phyloP scores from a whole-genome alignment of 2,888 invertebrate genomes.

The Lypha dubia region DNA sequence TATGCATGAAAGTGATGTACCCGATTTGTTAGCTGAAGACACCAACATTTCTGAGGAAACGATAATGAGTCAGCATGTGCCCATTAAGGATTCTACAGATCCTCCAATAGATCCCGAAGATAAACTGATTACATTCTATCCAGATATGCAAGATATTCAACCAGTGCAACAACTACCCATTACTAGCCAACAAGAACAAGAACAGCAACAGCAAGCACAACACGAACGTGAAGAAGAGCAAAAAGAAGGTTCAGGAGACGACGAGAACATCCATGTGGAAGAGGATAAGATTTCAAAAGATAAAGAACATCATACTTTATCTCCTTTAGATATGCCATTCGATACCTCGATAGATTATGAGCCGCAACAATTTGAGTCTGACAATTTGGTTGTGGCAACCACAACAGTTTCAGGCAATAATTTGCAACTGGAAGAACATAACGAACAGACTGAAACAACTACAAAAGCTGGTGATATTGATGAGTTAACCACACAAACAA shows the following conservation, averaged over 20 bases:
- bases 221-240: conserved; percentile 18
- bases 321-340: conserved; percentile 80
- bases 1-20: conserved; percentile 53
- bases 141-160: conserved; percentile 72
- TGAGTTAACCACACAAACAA: conserved; percentile 82
- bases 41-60: conserved; percentile 71
- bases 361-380: conserved; percentile 79
- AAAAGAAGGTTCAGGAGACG: conserved; percentile 47
- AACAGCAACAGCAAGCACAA: conserved; percentile 14
- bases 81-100: conserved; percentile 62
- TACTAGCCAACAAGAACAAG: conserved; percentile 24
- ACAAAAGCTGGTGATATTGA: conserved; percentile 79
- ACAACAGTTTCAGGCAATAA: conserved; percentile 74
- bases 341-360: conserved; percentile 76
- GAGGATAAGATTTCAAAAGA: neutral
- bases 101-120: conserved; percentile 58
- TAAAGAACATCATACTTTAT: conserved; percentile 72
- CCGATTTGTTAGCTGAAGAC: conserved; percentile 72
- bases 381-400: conserved; percentile 79
- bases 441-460: conserved; percentile 75
- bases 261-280: neutral
- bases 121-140: conserved; percentile 76
- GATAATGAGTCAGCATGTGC: conserved; percentile 62
- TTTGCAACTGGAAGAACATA: conserved; percentile 22
- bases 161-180: conserved; percentile 41